phyloP scores from a whole-genome alignment of 2,113 vertebrate species.

The Cygnus atratus region DNA sequence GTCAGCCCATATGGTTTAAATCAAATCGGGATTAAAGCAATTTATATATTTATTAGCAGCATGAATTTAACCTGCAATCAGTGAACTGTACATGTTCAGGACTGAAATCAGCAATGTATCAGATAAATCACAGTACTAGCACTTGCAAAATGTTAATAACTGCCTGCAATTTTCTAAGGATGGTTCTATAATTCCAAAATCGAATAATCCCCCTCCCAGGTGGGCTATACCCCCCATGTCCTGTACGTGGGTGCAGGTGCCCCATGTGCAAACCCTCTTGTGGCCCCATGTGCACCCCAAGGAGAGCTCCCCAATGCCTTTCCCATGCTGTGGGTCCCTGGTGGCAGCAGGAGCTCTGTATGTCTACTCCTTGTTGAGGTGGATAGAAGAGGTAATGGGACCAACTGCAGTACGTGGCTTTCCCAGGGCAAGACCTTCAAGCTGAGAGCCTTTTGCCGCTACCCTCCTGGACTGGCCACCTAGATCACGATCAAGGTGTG shows the following conservation, averaged over 20 bases:
- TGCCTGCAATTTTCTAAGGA: background rate
- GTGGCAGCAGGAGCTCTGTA: background rate
- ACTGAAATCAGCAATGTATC: background rate
- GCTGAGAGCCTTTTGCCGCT: background rate
- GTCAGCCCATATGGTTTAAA: background rate
- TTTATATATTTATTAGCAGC: background rate
- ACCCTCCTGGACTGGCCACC: background rate
- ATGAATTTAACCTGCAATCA: background rate
- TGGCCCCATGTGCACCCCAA: rapidly evolving
- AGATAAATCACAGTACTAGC: background rate
- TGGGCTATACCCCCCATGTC: background rate
- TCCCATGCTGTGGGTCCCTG: rapidly evolving
- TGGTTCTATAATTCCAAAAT: background rate
- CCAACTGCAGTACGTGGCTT: background rate
- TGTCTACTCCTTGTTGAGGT: background rate
- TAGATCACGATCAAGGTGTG: background rate
- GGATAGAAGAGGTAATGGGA: background rate
- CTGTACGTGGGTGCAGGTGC: background rate
- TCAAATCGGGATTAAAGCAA: background rate
- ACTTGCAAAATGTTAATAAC: background rate
- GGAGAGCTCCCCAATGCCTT: rapidly evolving
- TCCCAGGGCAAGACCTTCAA: background rate
- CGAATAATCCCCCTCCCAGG: too few species aligned
- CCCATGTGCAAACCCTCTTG: background rate
- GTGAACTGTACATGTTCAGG: background rate